Conservation (phyloP, 2,113 vertebrate genomes). For the Ondatra zibethicus region DNA sequence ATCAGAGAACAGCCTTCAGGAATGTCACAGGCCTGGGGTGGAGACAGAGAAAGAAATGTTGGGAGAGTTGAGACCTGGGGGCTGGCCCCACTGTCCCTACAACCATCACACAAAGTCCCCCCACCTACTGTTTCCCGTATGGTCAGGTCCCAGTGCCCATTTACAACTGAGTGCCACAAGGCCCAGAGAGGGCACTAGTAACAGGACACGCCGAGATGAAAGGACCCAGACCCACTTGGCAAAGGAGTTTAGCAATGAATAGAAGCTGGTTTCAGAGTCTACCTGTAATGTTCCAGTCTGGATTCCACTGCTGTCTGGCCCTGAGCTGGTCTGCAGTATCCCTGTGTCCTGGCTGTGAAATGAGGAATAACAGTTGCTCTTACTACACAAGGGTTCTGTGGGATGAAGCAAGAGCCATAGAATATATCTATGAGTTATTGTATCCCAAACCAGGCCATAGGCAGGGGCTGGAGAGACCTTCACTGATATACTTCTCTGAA, state of each 20-base stretch:
- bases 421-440: background rate
- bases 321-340: background rate
- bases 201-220: background rate
- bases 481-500: background rate
- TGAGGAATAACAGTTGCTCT: background rate
- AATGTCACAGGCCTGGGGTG: background rate
- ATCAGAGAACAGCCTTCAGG: background rate
- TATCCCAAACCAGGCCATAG: background rate
- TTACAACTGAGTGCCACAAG: background rate
- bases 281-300: background rate
- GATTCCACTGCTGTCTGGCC: background rate
- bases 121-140: background rate
- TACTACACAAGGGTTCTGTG: background rate
- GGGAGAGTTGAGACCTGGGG: too few species aligned
- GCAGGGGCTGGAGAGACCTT: background rate
- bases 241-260: accelerated
- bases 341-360: conserved; percentile 8
- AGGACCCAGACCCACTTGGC: background rate
- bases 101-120: background rate
- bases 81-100: background rate
- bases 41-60: background rate
- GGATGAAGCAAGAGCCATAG: background rate
- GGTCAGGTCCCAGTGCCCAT: background rate
- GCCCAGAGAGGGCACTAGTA: background rate
- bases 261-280: background rate